Evolutionary conservation across 2,113 vertebrate genomes (phyloP), one percentile per base, ranked within the genome.

Genomic region (Rhineura floridana): DNA sequence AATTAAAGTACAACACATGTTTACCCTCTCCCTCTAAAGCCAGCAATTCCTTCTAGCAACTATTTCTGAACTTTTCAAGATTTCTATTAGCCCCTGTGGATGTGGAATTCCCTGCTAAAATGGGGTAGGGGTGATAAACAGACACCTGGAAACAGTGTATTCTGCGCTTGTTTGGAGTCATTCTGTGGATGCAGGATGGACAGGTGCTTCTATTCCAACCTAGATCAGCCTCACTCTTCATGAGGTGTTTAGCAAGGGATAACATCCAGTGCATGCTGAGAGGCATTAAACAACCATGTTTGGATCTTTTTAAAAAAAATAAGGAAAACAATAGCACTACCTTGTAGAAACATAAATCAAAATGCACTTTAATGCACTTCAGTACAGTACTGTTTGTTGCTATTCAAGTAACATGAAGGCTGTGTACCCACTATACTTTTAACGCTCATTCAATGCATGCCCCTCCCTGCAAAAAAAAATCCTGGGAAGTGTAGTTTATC

Each of bases 1-100:
- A 77, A 88, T 6, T 81, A 81, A 81, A 79, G 81, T n/a, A 42
- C 88, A 80, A 69, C 83, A 19, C 80, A 90, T n/a, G 11, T 50
- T 36, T 50, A 48, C 21, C 65, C n/a, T 69, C 81, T 19, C 15
- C 25, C 48, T 59, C n/a, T 28, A 59, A 63, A 81, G 10, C 50
- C 12, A 65, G 4, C 65, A 83, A 69, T 69, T 83, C 42, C 44
- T 50, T 83, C 81, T n/a, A 33, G 63, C 63, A 30, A 69, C 30
- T 69, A 50, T 70, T 50, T 83, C 65, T 48, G 33, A 44, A 70
- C 65, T 83, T 65, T 67, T 17, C 46, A 82, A n/a, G 62, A 65
- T 82, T 65, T 67, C 81, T 44, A 44, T 82, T 44, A 81, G 52
- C 28, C 36, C 36, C 21, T 62, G 52, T 42, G 23, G 28, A 39